These are phyloP conservation scores for Lochmaea capreae DNA, from an alignment of 2,888 invertebrate species.

Conservation along the genomic window DNA sequence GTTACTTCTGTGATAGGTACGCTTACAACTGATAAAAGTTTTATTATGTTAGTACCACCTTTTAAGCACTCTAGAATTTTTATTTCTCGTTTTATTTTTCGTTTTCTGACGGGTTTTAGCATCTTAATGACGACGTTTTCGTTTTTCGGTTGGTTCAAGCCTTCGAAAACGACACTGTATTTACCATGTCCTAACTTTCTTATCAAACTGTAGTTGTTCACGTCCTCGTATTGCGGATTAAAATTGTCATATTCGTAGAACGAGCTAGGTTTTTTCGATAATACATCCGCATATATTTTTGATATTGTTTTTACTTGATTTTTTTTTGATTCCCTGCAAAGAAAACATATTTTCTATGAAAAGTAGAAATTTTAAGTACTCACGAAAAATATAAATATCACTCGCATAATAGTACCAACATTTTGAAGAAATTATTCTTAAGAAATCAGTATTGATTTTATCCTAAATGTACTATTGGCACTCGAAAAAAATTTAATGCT, in stretches of 20 bases:
- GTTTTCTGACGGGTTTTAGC: slow-evolving; percentile 62
- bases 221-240: slow-evolving; percentile 56
- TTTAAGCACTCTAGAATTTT: slow-evolving; percentile 63
- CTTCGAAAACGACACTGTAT: slow-evolving; percentile 64
- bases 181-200: slow-evolving; percentile 64
- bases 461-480: background rate
- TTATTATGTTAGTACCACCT: slow-evolving; percentile 61
- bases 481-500: background rate
- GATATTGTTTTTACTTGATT: slow-evolving; percentile 56
- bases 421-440: background rate
- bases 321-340: slow-evolving; percentile 49
- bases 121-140: slow-evolving; percentile 62
- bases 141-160: slow-evolving; percentile 55
- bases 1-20: slow-evolving; percentile 55
- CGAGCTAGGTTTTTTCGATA: slow-evolving; percentile 57
- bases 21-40: slow-evolving; percentile 56
- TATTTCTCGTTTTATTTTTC: slow-evolving; percentile 64
- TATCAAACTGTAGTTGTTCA: slow-evolving; percentile 59
- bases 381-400: background rate
- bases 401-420: background rate
- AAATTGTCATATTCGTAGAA: slow-evolving; percentile 62
- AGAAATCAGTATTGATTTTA: background rate
- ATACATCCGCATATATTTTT: slow-evolving; percentile 60
- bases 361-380: background rate
- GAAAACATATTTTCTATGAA: background rate